Evolutionary conservation across 1,140 invertebrate species (phyloP), one percentile per base, ranked within the genome.

Genomic region (Cyphomyrmex costatus): DNA sequence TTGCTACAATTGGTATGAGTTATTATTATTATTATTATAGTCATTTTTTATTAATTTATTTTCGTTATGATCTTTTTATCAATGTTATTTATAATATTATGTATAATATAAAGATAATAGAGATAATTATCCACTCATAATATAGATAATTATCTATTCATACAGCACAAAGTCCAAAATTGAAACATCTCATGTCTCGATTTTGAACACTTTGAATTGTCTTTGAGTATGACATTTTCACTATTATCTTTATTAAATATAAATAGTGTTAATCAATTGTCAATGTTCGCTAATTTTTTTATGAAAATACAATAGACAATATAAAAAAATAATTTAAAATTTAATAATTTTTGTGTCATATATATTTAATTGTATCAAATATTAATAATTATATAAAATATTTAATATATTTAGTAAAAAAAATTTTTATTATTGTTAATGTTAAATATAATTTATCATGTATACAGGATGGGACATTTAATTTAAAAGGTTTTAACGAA

Each of bases 1-100:
- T 90, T 98, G 2, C 94, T 96, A 8, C 95, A 98, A 96, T 91
- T 98, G 96, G 97, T 98, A 86, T 56, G 65, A 0, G 4, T 49
- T 19, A 5, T 60, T 33, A 6, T 49, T 19, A 5, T 60, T 33
- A 60, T 16, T 73, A 42, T 16, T 33, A 5, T n/a, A 51, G 7
- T 53, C 16, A 14, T 73, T 83, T 30, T 19, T 36, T 66, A 8
- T 36, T 12, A 3, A 66, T 36, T 66, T 2, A 16, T 63, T 63
- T n/a, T n/a, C n/a, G 2, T 63, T 63, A 63, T 19, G 4, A 61
- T 16, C 19, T 63, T 3, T 63, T n/a, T 2, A 63, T 30, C 2
- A 30, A 63, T 30, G 8, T 61, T 0, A 61, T 42, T 2, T 42
- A 42, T 42, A 30, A 10, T 61, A 30, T 61, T 19, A 60, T 60